phyloP scores from a whole-genome alignment of 2,888 invertebrate genomes.

The Lycocerus yunnanus region DNA sequence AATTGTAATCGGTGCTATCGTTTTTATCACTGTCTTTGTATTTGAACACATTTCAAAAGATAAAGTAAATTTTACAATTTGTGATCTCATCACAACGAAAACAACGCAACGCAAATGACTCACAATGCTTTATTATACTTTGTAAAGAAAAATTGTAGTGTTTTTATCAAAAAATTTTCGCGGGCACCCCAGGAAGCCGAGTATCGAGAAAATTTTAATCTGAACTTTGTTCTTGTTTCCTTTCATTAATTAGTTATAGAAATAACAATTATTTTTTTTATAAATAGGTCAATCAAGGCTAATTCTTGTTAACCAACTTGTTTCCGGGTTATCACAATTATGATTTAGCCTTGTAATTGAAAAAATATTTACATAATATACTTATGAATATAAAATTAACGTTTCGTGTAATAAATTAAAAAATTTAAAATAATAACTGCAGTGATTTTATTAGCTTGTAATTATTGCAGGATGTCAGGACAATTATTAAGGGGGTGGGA shows the following conservation, averaged over 20 bases:
- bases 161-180: neutral
- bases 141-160: neutral
- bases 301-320: neutral
- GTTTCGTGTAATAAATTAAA: neutral
- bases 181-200: neutral
- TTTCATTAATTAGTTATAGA: neutral
- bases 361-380: neutral
- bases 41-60: neutral
- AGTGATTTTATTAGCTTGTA: neutral
- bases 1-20: neutral
- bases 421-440: neutral
- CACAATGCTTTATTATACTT: neutral
- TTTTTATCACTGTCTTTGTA: neutral
- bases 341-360: neutral
- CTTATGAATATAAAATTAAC: neutral
- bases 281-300: slow-evolving; percentile 1
- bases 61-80: neutral
- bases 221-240: neutral
- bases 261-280: neutral
- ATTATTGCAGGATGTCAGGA: no score
- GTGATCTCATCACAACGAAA: neutral
- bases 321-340: slow-evolving; percentile 1
- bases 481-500: neutral
- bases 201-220: neutral
- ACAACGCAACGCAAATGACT: neutral